Conservation (phyloP, 2,113 vertebrate genomes). For the Pelecanus crispus region DNA sequence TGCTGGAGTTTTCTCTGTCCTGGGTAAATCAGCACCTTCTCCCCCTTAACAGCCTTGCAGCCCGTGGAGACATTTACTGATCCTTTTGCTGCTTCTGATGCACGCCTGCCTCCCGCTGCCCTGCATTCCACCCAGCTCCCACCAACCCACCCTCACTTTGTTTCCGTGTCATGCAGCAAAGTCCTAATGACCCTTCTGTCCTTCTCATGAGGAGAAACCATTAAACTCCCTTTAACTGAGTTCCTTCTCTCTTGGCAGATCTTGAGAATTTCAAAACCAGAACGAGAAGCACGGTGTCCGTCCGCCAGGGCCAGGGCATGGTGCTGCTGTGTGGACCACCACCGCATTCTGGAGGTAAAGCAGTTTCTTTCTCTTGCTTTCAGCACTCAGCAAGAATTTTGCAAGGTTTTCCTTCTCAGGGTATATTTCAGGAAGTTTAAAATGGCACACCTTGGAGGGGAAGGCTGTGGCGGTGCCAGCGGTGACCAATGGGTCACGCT, state of each 20-base stretch:
- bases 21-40: background rate
- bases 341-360: slow-evolving; percentile 90
- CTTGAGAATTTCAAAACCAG: slow-evolving; percentile 94
- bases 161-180: background rate
- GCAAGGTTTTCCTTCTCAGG: background rate
- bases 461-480: background rate
- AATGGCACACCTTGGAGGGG: too few relatives aligned
- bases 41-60: background rate
- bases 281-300: slow-evolving; percentile 87
- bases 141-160: background rate
- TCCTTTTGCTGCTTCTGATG: background rate
- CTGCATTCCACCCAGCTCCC: accelerated
- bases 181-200: background rate
- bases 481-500: background rate
- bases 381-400: accelerated
- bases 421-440: background rate
- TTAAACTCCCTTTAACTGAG: background rate
- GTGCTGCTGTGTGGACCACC: slow-evolving; percentile 94
- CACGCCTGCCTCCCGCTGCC: background rate
- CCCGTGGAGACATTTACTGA: background rate
- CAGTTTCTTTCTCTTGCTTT: background rate
- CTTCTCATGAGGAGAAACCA: background rate
- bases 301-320: slow-evolving; percentile 95
- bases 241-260: slow-evolving; percentile 75
- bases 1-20: background rate